Percentiles rank a stretch among this genome's conserved stretches.
Evolutionary conservation across 2,888 invertebrate species (phyloP).

Genomic region (Lysandra bellargus): DNA sequence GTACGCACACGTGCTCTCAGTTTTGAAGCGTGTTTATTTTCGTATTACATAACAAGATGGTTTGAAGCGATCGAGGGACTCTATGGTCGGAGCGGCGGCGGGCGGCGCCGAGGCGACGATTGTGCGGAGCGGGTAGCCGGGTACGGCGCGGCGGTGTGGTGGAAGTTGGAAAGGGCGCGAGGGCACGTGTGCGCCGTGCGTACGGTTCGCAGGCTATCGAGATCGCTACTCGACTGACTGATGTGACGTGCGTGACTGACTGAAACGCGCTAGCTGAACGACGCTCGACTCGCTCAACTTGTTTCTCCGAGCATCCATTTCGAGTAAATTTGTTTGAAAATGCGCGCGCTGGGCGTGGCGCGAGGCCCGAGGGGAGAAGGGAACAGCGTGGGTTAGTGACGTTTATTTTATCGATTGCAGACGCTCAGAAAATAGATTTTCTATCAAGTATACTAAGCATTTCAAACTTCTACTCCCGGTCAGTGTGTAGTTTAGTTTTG

Average conservation of each 20-base stretch:
- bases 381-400: conserved; percentile 37
- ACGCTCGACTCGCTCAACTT: conserved; percentile 54
- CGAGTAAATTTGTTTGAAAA: conserved; percentile 69
- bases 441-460: conserved; percentile 12
- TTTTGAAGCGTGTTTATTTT: conserved; percentile 62
- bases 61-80: conserved; percentile 44
- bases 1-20: conserved; percentile 66
- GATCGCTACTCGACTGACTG: conserved; percentile 66
- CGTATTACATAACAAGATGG: conserved; percentile 62
- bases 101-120: conserved; percentile 37
- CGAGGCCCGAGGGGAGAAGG: conserved; percentile 63
- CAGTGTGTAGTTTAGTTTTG: background rate
- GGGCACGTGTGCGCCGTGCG: conserved; percentile 69
- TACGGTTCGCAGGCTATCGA: conserved; percentile 63
- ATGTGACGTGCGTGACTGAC: conserved; percentile 66
- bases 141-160: conserved; percentile 52
- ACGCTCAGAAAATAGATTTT: conserved; percentile 19
- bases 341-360: conserved; percentile 75
- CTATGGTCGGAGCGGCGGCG: conserved; percentile 38
- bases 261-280: conserved; percentile 41
- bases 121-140: conserved; percentile 49
- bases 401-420: conserved; percentile 38
- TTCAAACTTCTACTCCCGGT: background rate
- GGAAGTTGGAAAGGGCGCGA: conserved; percentile 56
- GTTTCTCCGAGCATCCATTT: conserved; percentile 65